These are phyloP conservation scores for Piezodorus guildinii DNA, from an alignment of 1,140 invertebrate species.

Conservation along the genomic window DNA sequence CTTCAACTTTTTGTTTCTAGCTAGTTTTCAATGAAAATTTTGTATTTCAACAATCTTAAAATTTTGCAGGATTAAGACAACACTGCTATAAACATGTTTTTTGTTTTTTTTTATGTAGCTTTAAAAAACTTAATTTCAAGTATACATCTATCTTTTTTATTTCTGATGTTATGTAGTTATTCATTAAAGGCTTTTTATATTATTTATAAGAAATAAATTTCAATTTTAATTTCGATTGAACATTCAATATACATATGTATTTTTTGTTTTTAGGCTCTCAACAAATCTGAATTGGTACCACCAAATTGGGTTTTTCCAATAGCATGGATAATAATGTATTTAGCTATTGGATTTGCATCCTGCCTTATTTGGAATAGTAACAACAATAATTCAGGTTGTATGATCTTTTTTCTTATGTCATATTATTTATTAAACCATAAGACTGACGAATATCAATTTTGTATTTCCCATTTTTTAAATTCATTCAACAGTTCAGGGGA, in stretches of 20 bases:
- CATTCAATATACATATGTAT: constrained; percentile 5
- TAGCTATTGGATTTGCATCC: constrained; percentile 73
- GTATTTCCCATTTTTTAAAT: too few species aligned
- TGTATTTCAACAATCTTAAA: too few species aligned
- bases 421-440: too few species aligned
- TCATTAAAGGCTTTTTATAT: background rate
- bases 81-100: constrained; percentile 43
- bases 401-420: too few species aligned
- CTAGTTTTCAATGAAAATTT: too few species aligned
- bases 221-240: background rate
- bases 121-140: constrained; percentile 45
- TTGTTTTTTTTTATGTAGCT: constrained; percentile 37
- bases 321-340: constrained; percentile 69
- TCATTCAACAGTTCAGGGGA: too few species aligned
- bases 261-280: constrained; percentile 42
- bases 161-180: background rate
- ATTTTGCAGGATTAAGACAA: constrained; percentile 37
- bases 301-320: constrained; percentile 71
- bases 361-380: constrained; percentile 70
- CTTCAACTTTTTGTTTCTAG: too few species aligned
- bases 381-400: constrained; percentile 37
- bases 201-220: background rate
- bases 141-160: constrained; percentile 36
- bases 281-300: constrained; percentile 64
- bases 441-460: too few species aligned